phyloP scores from a whole-genome alignment of 92 coral and sea anemone genomes.

The Palythoa caribaeorum region DNA sequence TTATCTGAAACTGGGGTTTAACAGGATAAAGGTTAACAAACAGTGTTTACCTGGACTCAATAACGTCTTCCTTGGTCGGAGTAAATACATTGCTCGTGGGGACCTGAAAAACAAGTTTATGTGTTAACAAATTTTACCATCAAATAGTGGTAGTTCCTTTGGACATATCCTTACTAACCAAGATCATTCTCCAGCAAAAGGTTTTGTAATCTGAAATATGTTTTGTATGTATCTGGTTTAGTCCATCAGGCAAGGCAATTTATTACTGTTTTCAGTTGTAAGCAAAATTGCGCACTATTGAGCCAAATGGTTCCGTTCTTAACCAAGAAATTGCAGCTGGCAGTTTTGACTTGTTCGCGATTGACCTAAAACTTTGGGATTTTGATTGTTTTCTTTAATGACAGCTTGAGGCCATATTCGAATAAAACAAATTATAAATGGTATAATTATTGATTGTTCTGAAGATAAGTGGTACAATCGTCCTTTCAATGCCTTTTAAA shows the following conservation, averaged over 20 bases:
- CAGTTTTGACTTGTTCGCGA: background rate
- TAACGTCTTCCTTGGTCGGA: conserved; percentile 27
- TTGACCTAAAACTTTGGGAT: background rate
- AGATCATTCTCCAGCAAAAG: background rate
- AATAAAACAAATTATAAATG: background rate
- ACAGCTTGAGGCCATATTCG: background rate
- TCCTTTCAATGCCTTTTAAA: background rate
- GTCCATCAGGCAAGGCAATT: background rate
- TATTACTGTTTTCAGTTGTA: background rate
- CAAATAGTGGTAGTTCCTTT: background rate
- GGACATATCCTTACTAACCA: background rate
- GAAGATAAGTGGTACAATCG: background rate
- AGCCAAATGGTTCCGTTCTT: background rate
- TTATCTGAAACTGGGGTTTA: no score
- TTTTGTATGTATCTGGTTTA: no score
- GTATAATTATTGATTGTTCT: background rate
- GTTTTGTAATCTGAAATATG: background rate
- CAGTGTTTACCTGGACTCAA: conserved; percentile 14
- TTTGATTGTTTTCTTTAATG: background rate
- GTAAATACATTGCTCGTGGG: conserved; percentile 16
- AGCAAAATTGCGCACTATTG: background rate
- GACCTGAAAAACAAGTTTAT: background rate
- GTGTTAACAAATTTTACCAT: background rate
- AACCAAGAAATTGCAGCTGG: background rate
- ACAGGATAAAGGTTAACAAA: background rate